Evolutionary conservation across 2,888 invertebrate genomes (phyloP), one percentile per base, ranked within the genome.

Genomic region (Drosophila antonietae): DNA sequence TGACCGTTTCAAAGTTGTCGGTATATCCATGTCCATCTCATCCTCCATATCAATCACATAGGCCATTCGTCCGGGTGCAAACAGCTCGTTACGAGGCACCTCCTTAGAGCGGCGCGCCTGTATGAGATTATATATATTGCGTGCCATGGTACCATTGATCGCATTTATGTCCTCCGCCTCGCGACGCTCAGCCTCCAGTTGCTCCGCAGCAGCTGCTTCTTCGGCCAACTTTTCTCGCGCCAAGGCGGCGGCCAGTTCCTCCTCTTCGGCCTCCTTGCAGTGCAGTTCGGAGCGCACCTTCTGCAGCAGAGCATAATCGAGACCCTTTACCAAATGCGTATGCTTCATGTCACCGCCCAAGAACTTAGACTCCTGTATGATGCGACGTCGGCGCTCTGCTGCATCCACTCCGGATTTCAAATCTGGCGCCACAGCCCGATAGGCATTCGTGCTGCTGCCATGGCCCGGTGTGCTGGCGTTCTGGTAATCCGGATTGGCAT

Each of bases 261-360:
- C 96, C 85, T 97, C 97, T 62, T 95, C 94, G 0, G 80, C 79
- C 90, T 98, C 98, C 68, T 96, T 96, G 3, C 88, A 88, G 41
- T 90, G 85, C 75, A 99, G 97, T 93, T 99, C 99, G 77, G 98
- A 98, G 53, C 98, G 95, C 0, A 97, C 98, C 94, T 99, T 97
- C 90, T 98, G 98, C 66, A 98, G 93, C 58, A 98, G 93, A 0
- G 98, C 98, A 92, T 97, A 98, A 94, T 98, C 98, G 55, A 97
- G 93, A 85, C 98, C 99, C 94, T 99, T 99, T 84, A 99, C 99
- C 94, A 99, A 98, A 94, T 99, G 99, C 91, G 99, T 99, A 90
- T 99, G 99, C 90, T 99, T 99, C 97, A 99, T 99, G 93, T 99
- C 99, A 95, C 99, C 99, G 92, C 99, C 99, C 94, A 99, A 97